A percentile compares a stretch with the other conserved stretches of the same genome.
Conservation (phyloP, 2,888 invertebrate species). For the Heteromyza rotundicornis region DNA sequence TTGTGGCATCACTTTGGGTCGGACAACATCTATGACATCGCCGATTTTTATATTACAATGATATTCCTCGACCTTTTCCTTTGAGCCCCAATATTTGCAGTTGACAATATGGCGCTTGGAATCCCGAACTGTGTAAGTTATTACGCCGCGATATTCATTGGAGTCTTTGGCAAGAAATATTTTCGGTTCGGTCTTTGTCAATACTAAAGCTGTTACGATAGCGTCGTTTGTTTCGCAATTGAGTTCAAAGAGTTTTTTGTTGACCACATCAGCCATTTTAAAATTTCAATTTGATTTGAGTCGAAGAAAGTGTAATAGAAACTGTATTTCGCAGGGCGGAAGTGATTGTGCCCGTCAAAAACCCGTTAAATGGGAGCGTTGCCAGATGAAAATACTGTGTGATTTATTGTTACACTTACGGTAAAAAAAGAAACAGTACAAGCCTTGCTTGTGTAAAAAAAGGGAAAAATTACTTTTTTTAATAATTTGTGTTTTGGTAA, state of each 20-base stretch:
- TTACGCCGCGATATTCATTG: constrained; percentile 70
- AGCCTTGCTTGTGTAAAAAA: too few relatives aligned
- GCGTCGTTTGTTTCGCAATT: constrained; percentile 20
- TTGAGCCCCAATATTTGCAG: constrained; percentile 77
- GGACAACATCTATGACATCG: constrained; percentile 74
- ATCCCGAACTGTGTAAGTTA: constrained; percentile 79
- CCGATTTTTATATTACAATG: constrained; percentile 72
- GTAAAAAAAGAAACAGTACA: too few relatives aligned
- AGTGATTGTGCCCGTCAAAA: too few relatives aligned
- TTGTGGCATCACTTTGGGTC: constrained; percentile 66
- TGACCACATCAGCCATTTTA: constrained; percentile 18
- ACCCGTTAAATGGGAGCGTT: too few relatives aligned
- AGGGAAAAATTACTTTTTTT: too few relatives aligned
- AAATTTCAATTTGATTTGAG: too few relatives aligned
- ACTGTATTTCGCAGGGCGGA: too few relatives aligned
- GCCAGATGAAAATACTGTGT: too few relatives aligned
- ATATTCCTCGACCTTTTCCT: constrained; percentile 69
- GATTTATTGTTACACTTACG: too few relatives aligned
- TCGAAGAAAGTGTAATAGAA: too few relatives aligned
- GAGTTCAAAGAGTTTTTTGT: constrained; percentile 31
- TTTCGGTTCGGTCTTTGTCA: constrained; percentile 69
- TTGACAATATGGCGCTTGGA: constrained; percentile 75
- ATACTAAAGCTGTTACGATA: constrained; percentile 30
- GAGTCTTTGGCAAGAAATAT: constrained; percentile 47
- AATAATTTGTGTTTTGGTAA: too few relatives aligned